Evolutionary conservation across 2,797 vertebrate species (phyloP), one percentile per base, ranked within the genome.

Genomic region (Bufotes viridis): DNA sequence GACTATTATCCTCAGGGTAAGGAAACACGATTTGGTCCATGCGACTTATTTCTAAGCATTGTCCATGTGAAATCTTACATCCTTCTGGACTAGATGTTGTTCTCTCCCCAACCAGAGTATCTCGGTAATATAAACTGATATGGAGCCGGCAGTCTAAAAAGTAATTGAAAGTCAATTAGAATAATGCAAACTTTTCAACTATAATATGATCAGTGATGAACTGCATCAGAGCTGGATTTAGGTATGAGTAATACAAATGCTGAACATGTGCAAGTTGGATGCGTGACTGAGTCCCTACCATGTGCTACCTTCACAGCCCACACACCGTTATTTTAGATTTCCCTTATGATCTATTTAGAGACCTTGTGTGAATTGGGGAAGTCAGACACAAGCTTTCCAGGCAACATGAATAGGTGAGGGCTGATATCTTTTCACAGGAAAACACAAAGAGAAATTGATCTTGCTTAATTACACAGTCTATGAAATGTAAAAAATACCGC

Each of bases 11-110:
- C 90, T 97, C 98, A 0, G 98, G 98, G 87, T 95, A 97, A 24
- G 98, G 98, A 86, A 99, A 98, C 67, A 97, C 91, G 90, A 99
- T 96, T 53, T 96, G 92, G 90, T 99, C 98, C 75, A 96, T 94
- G 75, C 94, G 93, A 93, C 94, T 95, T 92, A 94, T 94, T 0
- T 95, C 95, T 0, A 95, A 97, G 24, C 93, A 94, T 91, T 98
- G 96, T 78, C 96, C 96, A 0, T 97, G 97, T 20, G 97, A 96
- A 91, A 99, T 96, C 90, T 96, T 95, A 90, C 98, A 99, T 75
- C 98, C 98, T 74, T 99, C 97, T 0, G 96, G 96, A 90, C 95
- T 98, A 88, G 94, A 94, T 8, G 97, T 97, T 78, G 97, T 99
- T 93, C 97, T 93, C 90, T 99, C 98, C 90, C 94, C 96, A 82